Percentiles rank a stretch among this genome's conserved stretches.
Conservation (phyloP, 2,888 invertebrate species). For the Smittia sp. region DNA sequence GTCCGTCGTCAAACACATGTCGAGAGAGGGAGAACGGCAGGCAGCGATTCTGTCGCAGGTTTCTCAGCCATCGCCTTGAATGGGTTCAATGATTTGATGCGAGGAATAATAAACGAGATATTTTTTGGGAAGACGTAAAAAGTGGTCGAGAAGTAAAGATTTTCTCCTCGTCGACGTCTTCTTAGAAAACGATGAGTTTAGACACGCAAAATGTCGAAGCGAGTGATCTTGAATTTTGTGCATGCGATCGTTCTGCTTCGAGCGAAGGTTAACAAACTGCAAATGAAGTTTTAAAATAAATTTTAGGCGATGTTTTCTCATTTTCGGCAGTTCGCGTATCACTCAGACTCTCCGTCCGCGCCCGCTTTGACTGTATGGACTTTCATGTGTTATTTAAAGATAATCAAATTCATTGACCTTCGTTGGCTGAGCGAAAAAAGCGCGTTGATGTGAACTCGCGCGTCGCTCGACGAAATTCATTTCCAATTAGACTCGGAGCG, state of each 20-base stretch:
- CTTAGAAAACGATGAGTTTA: no score
- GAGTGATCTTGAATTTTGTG: no score
- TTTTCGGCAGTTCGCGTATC: not conserved
- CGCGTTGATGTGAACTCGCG: not conserved
- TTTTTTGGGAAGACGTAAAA: no score
- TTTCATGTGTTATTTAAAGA: not conserved
- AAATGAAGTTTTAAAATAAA: not conserved
- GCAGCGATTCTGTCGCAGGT: not conserved
- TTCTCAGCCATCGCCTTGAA: slow-evolving; percentile 5
- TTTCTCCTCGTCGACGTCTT: no score
- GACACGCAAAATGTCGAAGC: no score
- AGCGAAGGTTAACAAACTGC: slow-evolving; percentile 11
- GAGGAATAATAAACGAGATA: no score
- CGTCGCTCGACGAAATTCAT: not conserved
- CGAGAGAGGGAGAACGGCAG: not conserved
- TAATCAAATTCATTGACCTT: slow-evolving; percentile 23
- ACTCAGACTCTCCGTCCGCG: not conserved
- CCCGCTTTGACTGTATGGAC: not conserved
- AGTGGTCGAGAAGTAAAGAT: no score
- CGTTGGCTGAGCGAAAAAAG: not conserved
- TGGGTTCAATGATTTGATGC: not conserved
- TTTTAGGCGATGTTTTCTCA: no score
- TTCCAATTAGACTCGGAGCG: not conserved
- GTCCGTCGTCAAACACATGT: not conserved
- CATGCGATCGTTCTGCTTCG: not conserved